Conservation (phyloP, 2,888 invertebrate species). For the Deilephila elpenor region DNA sequence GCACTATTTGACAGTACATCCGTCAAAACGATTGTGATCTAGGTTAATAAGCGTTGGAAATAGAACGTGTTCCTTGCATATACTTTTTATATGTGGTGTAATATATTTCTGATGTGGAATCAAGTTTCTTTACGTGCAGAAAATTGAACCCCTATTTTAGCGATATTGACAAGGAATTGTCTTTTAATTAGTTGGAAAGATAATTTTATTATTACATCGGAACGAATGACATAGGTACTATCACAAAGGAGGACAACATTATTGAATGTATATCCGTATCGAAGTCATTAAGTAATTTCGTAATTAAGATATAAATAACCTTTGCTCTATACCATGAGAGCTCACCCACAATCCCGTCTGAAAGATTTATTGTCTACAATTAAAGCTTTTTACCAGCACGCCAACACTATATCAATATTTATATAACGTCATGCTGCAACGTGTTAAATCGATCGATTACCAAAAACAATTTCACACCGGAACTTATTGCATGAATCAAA, state of each 20-base stretch:
- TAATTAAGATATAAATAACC: slow-evolving; percentile 14
- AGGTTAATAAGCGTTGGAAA: neutral
- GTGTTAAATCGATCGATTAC: slow-evolving; percentile 44
- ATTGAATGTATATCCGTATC: neutral
- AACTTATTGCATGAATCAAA: slow-evolving; percentile 63
- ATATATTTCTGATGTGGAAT: too few relatives aligned
- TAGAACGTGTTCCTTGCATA: neutral
- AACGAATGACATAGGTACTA: too few relatives aligned
- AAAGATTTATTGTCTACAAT: slow-evolving; percentile 20
- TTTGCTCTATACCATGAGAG: neutral
- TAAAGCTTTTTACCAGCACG: slow-evolving; percentile 2
- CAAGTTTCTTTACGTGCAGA: too few relatives aligned
- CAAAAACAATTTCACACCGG: slow-evolving; percentile 60
- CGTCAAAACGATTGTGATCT: slow-evolving; percentile 12
- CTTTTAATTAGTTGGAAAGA: too few relatives aligned
- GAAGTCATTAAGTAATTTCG: neutral
- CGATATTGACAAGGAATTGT: too few relatives aligned
- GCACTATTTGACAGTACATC: neutral
- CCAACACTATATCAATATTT: slow-evolving; percentile 18
- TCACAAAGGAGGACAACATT: neutral
- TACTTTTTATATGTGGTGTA: neutral
- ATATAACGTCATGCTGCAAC: slow-evolving; percentile 25
- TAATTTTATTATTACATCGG: too few relatives aligned
- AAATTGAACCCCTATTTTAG: too few relatives aligned
- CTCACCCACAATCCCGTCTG: neutral